These are phyloP conservation scores for Noctuana brunneofusca DNA, from an alignment of 2,888 invertebrate species.

Conservation along the genomic window DNA sequence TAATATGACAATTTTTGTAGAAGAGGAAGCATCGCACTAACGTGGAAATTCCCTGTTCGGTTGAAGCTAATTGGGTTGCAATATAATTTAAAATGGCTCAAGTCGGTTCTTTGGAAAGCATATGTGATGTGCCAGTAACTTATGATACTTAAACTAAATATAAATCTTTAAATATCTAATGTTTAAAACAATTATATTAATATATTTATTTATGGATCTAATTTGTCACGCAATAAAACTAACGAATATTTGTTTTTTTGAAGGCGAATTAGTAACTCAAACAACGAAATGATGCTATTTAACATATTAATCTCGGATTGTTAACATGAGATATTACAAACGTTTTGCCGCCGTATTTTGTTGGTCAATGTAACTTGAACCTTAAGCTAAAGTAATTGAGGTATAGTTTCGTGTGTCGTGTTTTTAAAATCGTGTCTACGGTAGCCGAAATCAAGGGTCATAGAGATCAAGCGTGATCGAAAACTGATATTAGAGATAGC, in stretches of 20 bases:
- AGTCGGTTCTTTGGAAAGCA: too few species aligned
- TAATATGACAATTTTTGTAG: too few species aligned
- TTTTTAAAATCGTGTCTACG: constrained; percentile 70
- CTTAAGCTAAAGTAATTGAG: constrained; percentile 44
- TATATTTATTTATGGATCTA: constrained; percentile 14
- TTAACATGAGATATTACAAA: constrained; percentile 71
- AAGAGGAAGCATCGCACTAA: too few species aligned
- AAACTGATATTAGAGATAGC: constrained; percentile 78
- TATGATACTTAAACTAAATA: too few species aligned
- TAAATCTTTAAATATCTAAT: background rate
- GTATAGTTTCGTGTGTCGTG: constrained; percentile 45
- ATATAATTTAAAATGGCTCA: too few species aligned
- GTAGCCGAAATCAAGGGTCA: constrained; percentile 81
- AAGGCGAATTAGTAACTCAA: constrained; percentile 44
- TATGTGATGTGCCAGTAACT: too few species aligned
- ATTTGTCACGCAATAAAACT: constrained; percentile 30
- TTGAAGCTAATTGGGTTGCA: too few species aligned
- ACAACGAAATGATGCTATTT: constrained; percentile 58
- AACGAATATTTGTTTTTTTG: constrained; percentile 18
- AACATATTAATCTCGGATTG: constrained; percentile 75
- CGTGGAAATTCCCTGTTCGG: too few species aligned
- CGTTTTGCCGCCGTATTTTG: constrained; percentile 46
- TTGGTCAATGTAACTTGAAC: constrained; percentile 38
- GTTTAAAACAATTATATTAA: background rate
- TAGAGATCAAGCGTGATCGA: constrained; percentile 77